Evolutionary conservation across 1,140 invertebrate genomes (phyloP), one percentile per base, ranked within the genome.

Genomic region (Sitodiplosis mosellana): DNA sequence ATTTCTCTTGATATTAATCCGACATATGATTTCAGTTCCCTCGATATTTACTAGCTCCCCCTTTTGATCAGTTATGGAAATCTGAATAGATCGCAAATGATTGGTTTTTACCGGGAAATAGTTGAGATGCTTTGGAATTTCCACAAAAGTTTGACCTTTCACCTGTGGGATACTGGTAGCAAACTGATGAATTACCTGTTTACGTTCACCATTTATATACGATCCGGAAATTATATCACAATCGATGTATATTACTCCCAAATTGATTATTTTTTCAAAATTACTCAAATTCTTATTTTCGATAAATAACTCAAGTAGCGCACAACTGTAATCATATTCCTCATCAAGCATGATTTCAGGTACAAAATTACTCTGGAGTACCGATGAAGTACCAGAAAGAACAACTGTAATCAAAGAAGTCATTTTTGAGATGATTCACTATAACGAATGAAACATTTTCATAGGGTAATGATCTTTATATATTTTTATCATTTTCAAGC

Each of bases 101-200:
- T 45, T 51, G 4, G 49, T 48, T 36, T 52, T 59, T 17, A 63
- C 49, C 47, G 51, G 58, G 48, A 60, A 49, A 54, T 62, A 64
- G 50, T 61, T 64, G 34, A 61, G 52, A 21, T 56, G 52, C 6
- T 14, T 20, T 14, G 56, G 55, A 33, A 41, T 49, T 56, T 62
- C 55, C 11, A 53, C 46, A 19, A 59, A 55, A 54, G 58, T 59
- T 51, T 53, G 55, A 17, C 53, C 56, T 33, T 53, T 51, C 27
- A 50, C 40, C n/a, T 46, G 50, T 7, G 47, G 47, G 8, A 58
- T 53, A 10, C 8, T 36, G 33, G 55, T 50, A 38, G 54, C 57
- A 53, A 64, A 63, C 47, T 57, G 49, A 47, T 63, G 55, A 46
- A 64, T 47, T 19, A 50, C 55, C 49, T 62, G 59, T 11, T 50